Evolutionary conservation across 2,888 invertebrate genomes (phyloP).

Genomic region (Caradrina clavipalpis): DNA sequence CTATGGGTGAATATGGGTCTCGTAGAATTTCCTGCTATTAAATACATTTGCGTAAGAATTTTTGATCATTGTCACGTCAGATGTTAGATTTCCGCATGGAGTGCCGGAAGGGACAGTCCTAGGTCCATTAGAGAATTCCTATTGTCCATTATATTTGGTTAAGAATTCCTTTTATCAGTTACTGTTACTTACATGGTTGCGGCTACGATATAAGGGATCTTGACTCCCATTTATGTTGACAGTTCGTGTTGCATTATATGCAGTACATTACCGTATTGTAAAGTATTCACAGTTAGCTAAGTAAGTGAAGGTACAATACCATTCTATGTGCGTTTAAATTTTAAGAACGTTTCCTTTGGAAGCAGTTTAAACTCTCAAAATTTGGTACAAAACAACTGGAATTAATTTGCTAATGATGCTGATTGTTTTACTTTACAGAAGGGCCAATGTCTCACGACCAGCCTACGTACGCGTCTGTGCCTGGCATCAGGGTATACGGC

Average conservation of each 20-base stretch:
- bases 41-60: slow-evolving; percentile 11
- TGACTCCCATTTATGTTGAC: slow-evolving; percentile 41
- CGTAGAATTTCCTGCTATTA: slow-evolving; percentile 15
- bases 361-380: not conserved
- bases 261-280: slow-evolving; percentile 31
- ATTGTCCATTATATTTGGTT: slow-evolving; percentile 51
- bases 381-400: too few species aligned
- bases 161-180: slow-evolving; percentile 51
- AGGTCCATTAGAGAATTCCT: slow-evolving; percentile 42
- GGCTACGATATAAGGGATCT: slow-evolving; percentile 37
- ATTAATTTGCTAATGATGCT: not conserved
- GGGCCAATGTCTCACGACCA: slow-evolving; percentile 98
- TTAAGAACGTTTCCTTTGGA: not conserved
- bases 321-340: slow-evolving; percentile 1
- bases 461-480: slow-evolving; percentile 98
- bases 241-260: slow-evolving; percentile 43
- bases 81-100: slow-evolving; percentile 15
- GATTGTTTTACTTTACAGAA: slow-evolving; percentile 89
- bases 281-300: slow-evolving; percentile 22
- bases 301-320: slow-evolving; percentile 16
- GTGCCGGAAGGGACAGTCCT: slow-evolving; percentile 37
- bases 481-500: slow-evolving; percentile 97
- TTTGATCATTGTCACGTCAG: slow-evolving; percentile 26
- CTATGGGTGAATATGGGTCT: not conserved
- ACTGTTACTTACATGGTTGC: slow-evolving; percentile 36